Percentiles rank a stretch among this genome's conserved stretches.
These are phyloP conservation scores for Actinostola sp. DNA, from an alignment of 92 coral and sea anemone species.

Conservation along the genomic window DNA sequence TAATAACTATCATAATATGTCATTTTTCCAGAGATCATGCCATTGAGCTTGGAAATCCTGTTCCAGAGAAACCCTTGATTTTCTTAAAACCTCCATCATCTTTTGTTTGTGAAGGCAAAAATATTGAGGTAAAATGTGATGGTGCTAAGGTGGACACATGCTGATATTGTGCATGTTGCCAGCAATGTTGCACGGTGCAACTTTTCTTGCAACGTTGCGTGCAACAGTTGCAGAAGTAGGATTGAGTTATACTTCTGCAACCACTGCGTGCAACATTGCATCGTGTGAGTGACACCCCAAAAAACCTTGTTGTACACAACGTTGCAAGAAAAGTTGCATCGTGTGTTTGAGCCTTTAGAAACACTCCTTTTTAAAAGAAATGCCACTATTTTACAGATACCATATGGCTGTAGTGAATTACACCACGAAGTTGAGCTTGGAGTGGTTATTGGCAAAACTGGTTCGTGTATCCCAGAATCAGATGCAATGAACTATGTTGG, in stretches of 20 bases:
- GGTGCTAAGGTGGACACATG: too few species aligned
- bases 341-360: too few species aligned
- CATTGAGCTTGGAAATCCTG: constrained; percentile 78
- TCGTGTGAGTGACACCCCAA: too few species aligned
- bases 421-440: constrained; percentile 99
- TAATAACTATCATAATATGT: neutral
- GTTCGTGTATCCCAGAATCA: constrained; percentile 61
- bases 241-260: too few species aligned
- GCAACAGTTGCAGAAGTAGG: too few species aligned
- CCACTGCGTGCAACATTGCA: too few species aligned
- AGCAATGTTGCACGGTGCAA: too few species aligned
- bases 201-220: too few species aligned
- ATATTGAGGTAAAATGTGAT: constrained; percentile 65
- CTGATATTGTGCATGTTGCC: too few species aligned
- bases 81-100: constrained; percentile 88
- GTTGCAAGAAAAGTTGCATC: too few species aligned
- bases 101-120: constrained; percentile 75
- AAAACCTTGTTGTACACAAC: too few species aligned
- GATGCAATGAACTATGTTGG: constrained; percentile 90
- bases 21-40: constrained; percentile 82
- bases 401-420: constrained; percentile 75
- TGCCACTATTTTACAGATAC: constrained; percentile 60
- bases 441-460: constrained; percentile 83
- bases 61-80: constrained; percentile 86
- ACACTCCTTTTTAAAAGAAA: neutral